Evolutionary conservation across 2,797 vertebrate genomes (phyloP), one percentile per base, ranked within the genome.

Genomic region (Tenualosa thibaudeaui): DNA sequence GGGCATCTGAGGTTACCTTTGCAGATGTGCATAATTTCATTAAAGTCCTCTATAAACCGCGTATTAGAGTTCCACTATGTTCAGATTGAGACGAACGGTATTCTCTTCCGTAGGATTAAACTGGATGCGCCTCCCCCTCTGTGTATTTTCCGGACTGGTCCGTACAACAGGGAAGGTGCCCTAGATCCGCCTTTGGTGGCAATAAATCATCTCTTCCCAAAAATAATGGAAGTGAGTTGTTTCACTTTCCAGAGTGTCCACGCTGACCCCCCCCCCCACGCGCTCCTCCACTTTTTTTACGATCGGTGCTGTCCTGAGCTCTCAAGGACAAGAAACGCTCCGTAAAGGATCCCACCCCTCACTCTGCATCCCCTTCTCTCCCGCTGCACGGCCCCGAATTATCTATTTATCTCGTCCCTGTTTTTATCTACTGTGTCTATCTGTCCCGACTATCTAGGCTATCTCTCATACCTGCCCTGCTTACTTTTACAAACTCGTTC

Each of bases 301-400:
- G 84, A 84, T 89, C 49, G 85, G 86, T 88, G 91, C 37, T 88
- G 92, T 89, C 90, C 86, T 84, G 90, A 71, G 85, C 83, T 88
- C 90, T 92, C 93, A 89, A 91, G 93, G 93, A 93, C 96, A 94
- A 94, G 93, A 91, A 83, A 90, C 92, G 93, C 94, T 93, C 93
- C 91, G 90, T 85, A 88, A 89, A 90, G 91, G 85, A 84, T 90
- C 85, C 87, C 90, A 85, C 90, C 89, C 85, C 53, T 81, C 78
- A 50, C 82, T 86, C 78, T 81, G 49, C 82, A 60, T 86, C 87
- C 56, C 82, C 75, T 81, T 86, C 85, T 31, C 65, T 75, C 68
- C 68, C 68, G 13, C 31, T 17, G 68, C 4, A 26, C 31, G 13
- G 68, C 19, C 31, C 68, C 37, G 51, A n/a, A 87, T 26, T 82